Conservation (phyloP, 2,888 invertebrate genomes). For the Zhuqinia jingwanae region DNA sequence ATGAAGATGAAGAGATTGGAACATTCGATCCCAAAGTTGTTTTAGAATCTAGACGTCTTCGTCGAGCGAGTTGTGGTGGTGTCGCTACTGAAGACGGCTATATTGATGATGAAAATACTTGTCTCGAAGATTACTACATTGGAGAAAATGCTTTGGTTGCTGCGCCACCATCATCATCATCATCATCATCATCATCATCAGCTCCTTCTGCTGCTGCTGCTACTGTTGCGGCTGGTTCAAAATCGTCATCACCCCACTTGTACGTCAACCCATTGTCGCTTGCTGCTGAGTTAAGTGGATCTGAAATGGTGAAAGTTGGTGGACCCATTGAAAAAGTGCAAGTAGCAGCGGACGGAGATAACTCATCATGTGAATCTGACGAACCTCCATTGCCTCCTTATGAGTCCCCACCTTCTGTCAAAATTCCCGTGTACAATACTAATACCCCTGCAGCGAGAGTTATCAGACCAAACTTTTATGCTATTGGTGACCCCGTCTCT, state of each 20-base stretch:
- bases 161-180: conserved; percentile 9
- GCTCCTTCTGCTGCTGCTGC: not conserved
- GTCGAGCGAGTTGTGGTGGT: conserved; percentile 32
- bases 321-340: not conserved
- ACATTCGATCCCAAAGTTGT: conserved; percentile 75
- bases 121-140: conserved; percentile 35
- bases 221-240: not conserved
- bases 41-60: conserved; percentile 47
- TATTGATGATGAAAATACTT: conserved; percentile 40
- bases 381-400: conserved; percentile 73
- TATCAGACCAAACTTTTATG: conserved; percentile 73
- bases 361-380: conserved; percentile 52
- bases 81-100: not conserved
- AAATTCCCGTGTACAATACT: conserved; percentile 75
- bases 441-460: conserved; percentile 73
- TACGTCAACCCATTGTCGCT: conserved; percentile 77
- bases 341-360: not conserved
- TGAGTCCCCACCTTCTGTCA: conserved; percentile 75
- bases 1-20: conserved; percentile 77
- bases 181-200: conserved; percentile 24
- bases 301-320: conserved; percentile 57
- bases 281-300: conserved; percentile 75
- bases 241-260: conserved; percentile 58
- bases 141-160: conserved; percentile 48
- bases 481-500: conserved; percentile 76